A percentile compares a stretch with the other conserved stretches of the same genome.
Conservation (phyloP, 30 jellyfish, hydroid and myxozoan genomes). For the Clytia hemisphaerica region DNA sequence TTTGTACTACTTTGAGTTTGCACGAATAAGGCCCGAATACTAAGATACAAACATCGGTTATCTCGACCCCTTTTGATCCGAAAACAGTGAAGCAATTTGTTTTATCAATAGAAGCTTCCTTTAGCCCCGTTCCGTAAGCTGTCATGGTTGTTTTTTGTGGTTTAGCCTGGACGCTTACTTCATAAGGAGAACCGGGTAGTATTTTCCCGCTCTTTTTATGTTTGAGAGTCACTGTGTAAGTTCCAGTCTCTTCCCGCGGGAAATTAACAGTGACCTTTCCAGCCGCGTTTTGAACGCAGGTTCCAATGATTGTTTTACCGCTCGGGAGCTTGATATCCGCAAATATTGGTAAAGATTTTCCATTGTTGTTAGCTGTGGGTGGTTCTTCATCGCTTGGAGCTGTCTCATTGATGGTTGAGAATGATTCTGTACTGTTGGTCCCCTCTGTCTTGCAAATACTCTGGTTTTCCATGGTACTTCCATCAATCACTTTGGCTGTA, state of each 20-base stretch:
- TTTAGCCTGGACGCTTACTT: constrained; percentile 47
- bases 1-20: constrained; percentile 44
- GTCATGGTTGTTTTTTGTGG: constrained; percentile 32
- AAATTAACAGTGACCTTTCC: constrained; percentile 62
- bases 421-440: constrained; percentile 25
- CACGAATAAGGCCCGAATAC: constrained; percentile 39
- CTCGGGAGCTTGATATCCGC: constrained; percentile 60
- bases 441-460: constrained; percentile 2
- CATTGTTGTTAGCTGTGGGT: too few relatives aligned
- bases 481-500: constrained; percentile 33
- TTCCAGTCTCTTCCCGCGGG: constrained; percentile 59
- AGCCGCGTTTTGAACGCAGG: constrained; percentile 27
- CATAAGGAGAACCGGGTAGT: constrained; percentile 61
- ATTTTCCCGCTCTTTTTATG: constrained; percentile 46
- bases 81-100: constrained; percentile 53
- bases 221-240: constrained; percentile 47
- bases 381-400: not conserved
- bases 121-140: constrained; percentile 58
- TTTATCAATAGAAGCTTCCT: constrained; percentile 44
- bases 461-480: not conserved
- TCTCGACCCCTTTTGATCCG: constrained; percentile 34
- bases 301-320: constrained; percentile 50
- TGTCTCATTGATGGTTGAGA: constrained; percentile 8
- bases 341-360: constrained; percentile 7
- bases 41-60: constrained; percentile 51